These are phyloP conservation scores for Diplodus puntazzo DNA, from an alignment of 2,797 vertebrate species.

Conservation along the genomic window DNA sequence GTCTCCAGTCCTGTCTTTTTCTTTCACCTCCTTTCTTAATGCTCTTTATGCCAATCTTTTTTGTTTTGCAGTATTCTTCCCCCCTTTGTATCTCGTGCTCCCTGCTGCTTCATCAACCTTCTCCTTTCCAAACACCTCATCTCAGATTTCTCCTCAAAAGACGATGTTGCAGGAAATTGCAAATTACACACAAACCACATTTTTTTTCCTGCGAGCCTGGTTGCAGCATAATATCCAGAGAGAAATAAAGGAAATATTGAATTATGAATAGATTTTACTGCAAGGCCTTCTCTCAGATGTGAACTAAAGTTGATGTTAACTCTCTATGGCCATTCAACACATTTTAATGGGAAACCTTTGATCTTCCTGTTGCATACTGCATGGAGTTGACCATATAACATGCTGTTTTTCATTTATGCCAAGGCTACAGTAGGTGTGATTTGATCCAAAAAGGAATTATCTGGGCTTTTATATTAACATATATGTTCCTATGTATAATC, in stretches of 20 bases:
- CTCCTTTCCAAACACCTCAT: constrained; percentile 33
- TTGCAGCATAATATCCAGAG: constrained; percentile 54
- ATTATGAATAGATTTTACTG: constrained; percentile 72
- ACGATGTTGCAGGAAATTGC: constrained; percentile 55
- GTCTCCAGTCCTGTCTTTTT: constrained; percentile 2
- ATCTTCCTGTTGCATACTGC: constrained; percentile 61
- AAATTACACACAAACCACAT: constrained; percentile 48
- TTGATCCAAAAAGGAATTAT: constrained; percentile 55
- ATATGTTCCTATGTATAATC: constrained; percentile 50
- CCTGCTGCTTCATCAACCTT: constrained; percentile 34
- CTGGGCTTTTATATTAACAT: constrained; percentile 59
- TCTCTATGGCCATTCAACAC: constrained; percentile 63
- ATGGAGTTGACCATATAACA: constrained; percentile 56
- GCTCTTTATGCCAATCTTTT: background rate
- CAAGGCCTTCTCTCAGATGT: constrained; percentile 46
- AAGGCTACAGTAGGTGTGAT: constrained; percentile 57
- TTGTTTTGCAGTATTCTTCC: background rate
- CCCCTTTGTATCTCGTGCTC: constrained; percentile 16
- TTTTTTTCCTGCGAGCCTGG: constrained; percentile 13
- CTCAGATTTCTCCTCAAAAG: constrained; percentile 35
- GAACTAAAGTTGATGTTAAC: constrained; percentile 68
- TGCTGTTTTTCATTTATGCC: constrained; percentile 68
- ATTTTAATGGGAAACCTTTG: constrained; percentile 68
- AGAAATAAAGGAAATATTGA: constrained; percentile 69
- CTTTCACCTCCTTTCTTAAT: background rate